These are phyloP conservation scores for Lerema accius DNA, from an alignment of 1,140 invertebrate genomes.

Conservation along the genomic window DNA sequence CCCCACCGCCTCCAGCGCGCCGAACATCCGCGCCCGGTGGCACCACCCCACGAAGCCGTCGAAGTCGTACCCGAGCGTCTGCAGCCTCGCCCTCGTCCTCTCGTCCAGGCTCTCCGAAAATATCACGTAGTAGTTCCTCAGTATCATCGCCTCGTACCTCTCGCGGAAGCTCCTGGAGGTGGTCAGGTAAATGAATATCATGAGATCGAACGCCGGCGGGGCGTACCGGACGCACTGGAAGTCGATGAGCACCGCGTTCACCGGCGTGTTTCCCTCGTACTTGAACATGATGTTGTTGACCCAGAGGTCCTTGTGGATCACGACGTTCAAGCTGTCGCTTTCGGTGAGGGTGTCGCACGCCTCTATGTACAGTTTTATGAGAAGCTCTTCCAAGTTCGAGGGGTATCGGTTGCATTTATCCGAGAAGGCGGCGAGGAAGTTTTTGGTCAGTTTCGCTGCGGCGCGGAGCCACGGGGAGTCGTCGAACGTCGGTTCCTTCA, in stretches of 20 bases:
- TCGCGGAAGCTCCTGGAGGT: slow-evolving; percentile 65
- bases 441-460: slow-evolving; percentile 50
- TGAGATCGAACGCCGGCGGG: slow-evolving; percentile 76
- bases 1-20: slow-evolving; percentile 42
- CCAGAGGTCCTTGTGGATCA: slow-evolving; percentile 82
- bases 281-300: slow-evolving; percentile 80
- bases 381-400: slow-evolving; percentile 44
- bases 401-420: slow-evolving; percentile 39
- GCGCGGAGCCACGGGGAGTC: slow-evolving; percentile 55
- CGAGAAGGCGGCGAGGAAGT: slow-evolving; percentile 56
- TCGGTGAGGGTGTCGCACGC: slow-evolving; percentile 51
- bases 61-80: slow-evolving; percentile 44
- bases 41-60: slow-evolving; percentile 50
- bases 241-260: slow-evolving; percentile 71
- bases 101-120: slow-evolving; percentile 55
- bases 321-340: slow-evolving; percentile 62
- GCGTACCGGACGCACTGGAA: slow-evolving; percentile 73
- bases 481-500: slow-evolving; percentile 51
- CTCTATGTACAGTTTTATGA: slow-evolving; percentile 46
- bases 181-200: slow-evolving; percentile 66
- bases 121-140: slow-evolving; percentile 62
- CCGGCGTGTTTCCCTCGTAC: slow-evolving; percentile 59
- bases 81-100: slow-evolving; percentile 44
- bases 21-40: slow-evolving; percentile 54
- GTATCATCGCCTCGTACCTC: slow-evolving; percentile 50